These are phyloP conservation scores for Eidolon dupreanum DNA, from an alignment of 2,797 vertebrate species.

Conservation along the genomic window DNA sequence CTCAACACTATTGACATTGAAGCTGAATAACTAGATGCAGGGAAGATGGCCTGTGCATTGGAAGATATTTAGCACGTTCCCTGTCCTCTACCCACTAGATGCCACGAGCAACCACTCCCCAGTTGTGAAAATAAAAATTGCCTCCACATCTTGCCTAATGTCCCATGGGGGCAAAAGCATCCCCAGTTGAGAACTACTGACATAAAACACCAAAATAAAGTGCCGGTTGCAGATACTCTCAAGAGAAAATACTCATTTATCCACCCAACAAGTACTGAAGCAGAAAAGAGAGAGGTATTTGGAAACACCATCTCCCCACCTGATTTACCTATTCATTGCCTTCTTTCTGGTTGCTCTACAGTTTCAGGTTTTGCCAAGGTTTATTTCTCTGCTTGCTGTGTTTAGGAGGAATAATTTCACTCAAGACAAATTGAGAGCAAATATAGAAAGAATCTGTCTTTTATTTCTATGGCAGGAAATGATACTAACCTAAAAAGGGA, in stretches of 20 bases:
- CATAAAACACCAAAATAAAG: not conserved
- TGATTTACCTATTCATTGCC: not conserved
- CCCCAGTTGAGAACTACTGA: not conserved
- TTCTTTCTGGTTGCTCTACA: not conserved
- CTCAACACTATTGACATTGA: not conserved
- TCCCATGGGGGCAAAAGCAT: not conserved
- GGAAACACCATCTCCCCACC: not conserved
- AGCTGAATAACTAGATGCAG: not conserved
- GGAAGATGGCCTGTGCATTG: not conserved
- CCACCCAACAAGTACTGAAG: not conserved
- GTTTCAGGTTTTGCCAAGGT: not conserved
- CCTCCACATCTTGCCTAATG: not conserved
- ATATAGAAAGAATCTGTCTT: conserved; percentile 53
- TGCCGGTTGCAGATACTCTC: not conserved
- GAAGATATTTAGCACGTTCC: not conserved
- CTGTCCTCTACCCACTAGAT: not conserved
- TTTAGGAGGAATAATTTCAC: not conserved
- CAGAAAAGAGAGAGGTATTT: not conserved
- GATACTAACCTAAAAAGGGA: conserved; percentile 41
- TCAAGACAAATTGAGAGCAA: conserved; percentile 40
- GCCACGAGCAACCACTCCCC: fast-evolving
- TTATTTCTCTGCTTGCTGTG: not conserved
- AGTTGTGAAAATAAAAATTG: not conserved
- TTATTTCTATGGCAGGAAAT: conserved; percentile 64
- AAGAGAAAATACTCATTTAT: not conserved